phyloP scores from a whole-genome alignment of 2,113 vertebrate genomes.

The Phoenicopterus ruber region DNA sequence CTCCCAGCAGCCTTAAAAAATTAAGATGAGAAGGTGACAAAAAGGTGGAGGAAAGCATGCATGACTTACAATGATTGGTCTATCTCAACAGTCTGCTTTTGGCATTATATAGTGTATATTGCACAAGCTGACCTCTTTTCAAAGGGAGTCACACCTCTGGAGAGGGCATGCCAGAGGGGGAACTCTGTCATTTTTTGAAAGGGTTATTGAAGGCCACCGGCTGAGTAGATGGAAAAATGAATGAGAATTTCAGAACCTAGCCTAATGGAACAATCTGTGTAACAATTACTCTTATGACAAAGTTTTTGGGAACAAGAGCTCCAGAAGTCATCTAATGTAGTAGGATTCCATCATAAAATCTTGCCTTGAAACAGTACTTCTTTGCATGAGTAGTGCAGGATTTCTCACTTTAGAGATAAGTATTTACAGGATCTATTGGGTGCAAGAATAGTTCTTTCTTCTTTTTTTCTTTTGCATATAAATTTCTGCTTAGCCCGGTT shows the following conservation, averaged over 20 bases:
- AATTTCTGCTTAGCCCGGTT: neutral
- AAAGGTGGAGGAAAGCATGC: slow-evolving; percentile 6
- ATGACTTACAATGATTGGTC: neutral
- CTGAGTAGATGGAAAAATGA: neutral
- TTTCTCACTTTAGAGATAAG: neutral
- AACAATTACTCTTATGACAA: neutral
- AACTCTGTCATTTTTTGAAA: neutral
- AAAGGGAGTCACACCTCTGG: neutral
- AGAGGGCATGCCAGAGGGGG: neutral
- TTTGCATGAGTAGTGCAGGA: neutral
- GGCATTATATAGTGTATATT: neutral
- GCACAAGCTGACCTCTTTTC: slow-evolving; percentile 17
- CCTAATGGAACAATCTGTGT: neutral
- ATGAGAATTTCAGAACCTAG: neutral
- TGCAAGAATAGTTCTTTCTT: neutral
- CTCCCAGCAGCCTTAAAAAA: slow-evolving; percentile 15
- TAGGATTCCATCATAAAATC: neutral
- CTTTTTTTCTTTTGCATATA: neutral
- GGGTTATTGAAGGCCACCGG: slow-evolving; percentile 1
- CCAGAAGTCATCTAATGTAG: neutral
- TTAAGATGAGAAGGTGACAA: neutral
- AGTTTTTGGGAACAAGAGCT: neutral
- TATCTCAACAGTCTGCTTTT: neutral
- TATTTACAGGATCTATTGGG: neutral
- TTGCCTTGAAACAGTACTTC: neutral